phyloP scores from a whole-genome alignment of 2,888 invertebrate genomes.

The Nymphalis urticae region DNA sequence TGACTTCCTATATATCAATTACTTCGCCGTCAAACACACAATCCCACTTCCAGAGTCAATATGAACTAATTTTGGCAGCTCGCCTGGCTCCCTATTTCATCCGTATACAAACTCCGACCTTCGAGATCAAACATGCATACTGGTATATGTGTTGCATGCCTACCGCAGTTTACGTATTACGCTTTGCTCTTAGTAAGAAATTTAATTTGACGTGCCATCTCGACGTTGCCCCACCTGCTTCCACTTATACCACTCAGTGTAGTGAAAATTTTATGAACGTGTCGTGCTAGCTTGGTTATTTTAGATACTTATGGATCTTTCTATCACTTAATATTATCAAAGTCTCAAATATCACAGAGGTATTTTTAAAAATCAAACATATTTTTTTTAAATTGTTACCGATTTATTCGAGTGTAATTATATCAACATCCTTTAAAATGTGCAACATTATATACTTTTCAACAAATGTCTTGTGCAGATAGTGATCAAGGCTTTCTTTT shows the following conservation, averaged over 20 bases:
- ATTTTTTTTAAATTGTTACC: too few relatives aligned
- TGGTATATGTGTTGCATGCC: constrained; percentile 6
- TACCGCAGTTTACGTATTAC: constrained; percentile 14
- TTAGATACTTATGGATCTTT: neutral
- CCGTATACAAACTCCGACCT: constrained; percentile 43
- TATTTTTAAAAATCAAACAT: neutral
- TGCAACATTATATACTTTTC: neutral
- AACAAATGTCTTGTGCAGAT: neutral
- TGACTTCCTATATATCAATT: constrained; percentile 17
- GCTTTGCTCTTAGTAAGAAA: constrained; percentile 10
- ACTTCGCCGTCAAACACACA: constrained; percentile 16
- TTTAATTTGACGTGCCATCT: constrained; percentile 13
- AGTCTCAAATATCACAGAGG: neutral
- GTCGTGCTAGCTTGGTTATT: neutral
- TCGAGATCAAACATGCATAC: constrained; percentile 16
- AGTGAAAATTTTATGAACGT: constrained; percentile 7
- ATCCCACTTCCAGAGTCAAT: constrained; percentile 18
- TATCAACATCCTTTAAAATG: neutral
- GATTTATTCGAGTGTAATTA: too few relatives aligned
- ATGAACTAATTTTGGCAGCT: constrained; percentile 27
- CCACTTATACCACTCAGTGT: constrained; percentile 11
- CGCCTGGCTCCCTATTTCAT: constrained; percentile 44
- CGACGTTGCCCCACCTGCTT: constrained; percentile 10
- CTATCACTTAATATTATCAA: neutral
- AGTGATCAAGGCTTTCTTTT: neutral